phyloP scores from a whole-genome alignment of 2,113 vertebrate genomes.

The Poeciliopsis prolifica region DNA sequence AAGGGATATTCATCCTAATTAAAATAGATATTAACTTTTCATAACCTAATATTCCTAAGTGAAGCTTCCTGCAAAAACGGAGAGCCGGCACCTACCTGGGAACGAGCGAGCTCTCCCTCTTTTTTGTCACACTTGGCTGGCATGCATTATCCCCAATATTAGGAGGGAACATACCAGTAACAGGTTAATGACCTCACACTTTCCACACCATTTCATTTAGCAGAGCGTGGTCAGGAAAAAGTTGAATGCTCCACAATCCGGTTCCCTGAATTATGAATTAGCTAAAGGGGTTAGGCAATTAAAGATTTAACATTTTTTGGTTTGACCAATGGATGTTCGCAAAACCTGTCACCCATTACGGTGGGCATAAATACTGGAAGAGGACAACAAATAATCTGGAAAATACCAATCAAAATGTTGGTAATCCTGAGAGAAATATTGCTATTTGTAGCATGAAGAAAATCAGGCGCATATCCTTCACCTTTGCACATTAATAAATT shows the following conservation, averaged over 20 bases:
- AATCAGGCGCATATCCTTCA: conserved; percentile 35
- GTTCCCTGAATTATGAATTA: conserved; percentile 82
- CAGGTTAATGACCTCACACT: conserved; percentile 81
- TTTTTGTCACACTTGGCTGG: conserved; percentile 68
- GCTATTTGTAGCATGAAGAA: conserved; percentile 21
- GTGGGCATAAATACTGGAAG: conserved; percentile 76
- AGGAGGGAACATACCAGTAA: conserved; percentile 72
- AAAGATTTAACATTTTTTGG: conserved; percentile 72
- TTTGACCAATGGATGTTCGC: conserved; percentile 54
- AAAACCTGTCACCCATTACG: conserved; percentile 64
- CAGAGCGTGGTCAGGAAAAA: conserved; percentile 65
- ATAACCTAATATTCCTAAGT: conserved; percentile 62
- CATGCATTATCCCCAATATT: conserved; percentile 70
- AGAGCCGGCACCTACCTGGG: conserved; percentile 14
- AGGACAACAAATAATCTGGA: conserved; percentile 71
- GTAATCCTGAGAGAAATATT: conserved; percentile 45
- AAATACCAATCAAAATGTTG: conserved; percentile 71
- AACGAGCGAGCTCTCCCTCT: conserved; percentile 45
- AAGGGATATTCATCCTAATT: conserved; percentile 61
- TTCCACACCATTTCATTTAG: conserved; percentile 80
- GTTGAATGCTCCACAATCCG: conserved; percentile 70
- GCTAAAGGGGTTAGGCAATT: conserved; percentile 71
- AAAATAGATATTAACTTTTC: conserved; percentile 67
- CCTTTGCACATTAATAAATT: conserved; percentile 40
- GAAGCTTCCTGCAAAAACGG: conserved; percentile 54